A percentile compares a stretch with the other conserved stretches of the same genome.
Conservation (phyloP, 2,888 invertebrate genomes). For the Mesoligia furuncula region DNA sequence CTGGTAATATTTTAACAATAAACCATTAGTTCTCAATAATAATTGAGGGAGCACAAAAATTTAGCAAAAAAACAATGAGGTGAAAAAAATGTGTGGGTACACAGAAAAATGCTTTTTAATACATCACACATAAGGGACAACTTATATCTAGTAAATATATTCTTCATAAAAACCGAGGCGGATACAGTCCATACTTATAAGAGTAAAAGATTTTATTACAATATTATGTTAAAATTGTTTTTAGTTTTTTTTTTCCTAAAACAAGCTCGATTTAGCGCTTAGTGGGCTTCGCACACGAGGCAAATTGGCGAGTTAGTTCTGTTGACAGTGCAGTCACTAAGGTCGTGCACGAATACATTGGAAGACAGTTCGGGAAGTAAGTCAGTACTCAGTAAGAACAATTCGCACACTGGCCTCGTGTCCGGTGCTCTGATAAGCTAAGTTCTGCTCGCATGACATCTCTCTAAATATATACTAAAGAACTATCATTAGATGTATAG, state of each 20-base stretch:
- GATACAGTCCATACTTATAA: neutral
- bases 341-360: neutral
- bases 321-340: neutral
- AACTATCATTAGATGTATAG: neutral
- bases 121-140: neutral
- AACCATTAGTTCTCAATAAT: neutral
- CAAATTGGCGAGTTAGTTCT: neutral
- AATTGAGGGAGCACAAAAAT: neutral
- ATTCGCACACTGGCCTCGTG: neutral
- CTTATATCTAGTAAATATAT: neutral
- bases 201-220: neutral
- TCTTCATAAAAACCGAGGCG: neutral
- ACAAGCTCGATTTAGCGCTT: slow-evolving; percentile 2
- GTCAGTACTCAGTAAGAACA: neutral
- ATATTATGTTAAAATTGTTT: neutral
- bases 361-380: neutral
- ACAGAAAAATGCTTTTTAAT: slow-evolving; percentile 22
- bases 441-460: neutral
- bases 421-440: neutral
- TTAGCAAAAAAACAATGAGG: neutral
- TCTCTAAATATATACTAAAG: neutral
- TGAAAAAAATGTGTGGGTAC: slow-evolving; percentile 16
- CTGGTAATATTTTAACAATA: neutral
- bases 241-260: neutral
- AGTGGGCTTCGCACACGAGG: neutral